A percentile compares a stretch with the other conserved stretches of the same genome.
Conservation (phyloP, 2,888 invertebrate genomes). For the Chaetogeoica ovagalla region DNA sequence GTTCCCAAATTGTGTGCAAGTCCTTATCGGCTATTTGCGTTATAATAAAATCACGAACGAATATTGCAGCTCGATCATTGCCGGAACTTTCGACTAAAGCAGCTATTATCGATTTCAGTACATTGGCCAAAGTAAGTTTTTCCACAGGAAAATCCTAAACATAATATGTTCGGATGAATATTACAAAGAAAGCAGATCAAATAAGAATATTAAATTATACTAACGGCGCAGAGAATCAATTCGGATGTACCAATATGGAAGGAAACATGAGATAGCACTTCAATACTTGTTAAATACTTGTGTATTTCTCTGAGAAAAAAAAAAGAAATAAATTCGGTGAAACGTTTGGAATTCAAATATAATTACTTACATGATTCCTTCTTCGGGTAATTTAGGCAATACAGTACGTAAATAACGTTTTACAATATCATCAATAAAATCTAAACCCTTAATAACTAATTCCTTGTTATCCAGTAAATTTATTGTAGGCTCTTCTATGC, state of each 20-base stretch:
- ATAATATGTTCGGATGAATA: conserved; percentile 48
- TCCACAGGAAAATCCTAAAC: conserved; percentile 73
- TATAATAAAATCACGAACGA: conserved; percentile 82
- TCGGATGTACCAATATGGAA: conserved; percentile 79
- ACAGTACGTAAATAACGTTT: conserved; percentile 70
- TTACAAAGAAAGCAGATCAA: background rate
- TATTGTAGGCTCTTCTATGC: conserved; percentile 66
- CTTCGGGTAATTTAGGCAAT: conserved; percentile 74
- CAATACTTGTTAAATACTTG: conserved; percentile 68
- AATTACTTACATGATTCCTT: conserved; percentile 67
- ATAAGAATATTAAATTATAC: conserved; percentile 58
- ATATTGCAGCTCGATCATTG: conserved; percentile 68
- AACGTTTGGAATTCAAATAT: background rate
- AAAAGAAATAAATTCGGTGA: background rate
- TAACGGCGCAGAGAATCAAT: conserved; percentile 76
- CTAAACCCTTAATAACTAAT: conserved; percentile 70
- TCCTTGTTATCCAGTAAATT: conserved; percentile 70
- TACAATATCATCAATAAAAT: conserved; percentile 70
- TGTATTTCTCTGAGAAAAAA: conserved; percentile 64
- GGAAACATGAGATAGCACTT: conserved; percentile 73
- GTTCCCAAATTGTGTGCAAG: conserved; percentile 79
- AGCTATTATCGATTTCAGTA: conserved; percentile 80
- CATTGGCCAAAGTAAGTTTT: conserved; percentile 68
- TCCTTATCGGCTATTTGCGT: conserved; percentile 83
- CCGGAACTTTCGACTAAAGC: conserved; percentile 73